Evolutionary conservation across 2,113 vertebrate species (phyloP).

Genomic region (Psittacus erithacus): DNA sequence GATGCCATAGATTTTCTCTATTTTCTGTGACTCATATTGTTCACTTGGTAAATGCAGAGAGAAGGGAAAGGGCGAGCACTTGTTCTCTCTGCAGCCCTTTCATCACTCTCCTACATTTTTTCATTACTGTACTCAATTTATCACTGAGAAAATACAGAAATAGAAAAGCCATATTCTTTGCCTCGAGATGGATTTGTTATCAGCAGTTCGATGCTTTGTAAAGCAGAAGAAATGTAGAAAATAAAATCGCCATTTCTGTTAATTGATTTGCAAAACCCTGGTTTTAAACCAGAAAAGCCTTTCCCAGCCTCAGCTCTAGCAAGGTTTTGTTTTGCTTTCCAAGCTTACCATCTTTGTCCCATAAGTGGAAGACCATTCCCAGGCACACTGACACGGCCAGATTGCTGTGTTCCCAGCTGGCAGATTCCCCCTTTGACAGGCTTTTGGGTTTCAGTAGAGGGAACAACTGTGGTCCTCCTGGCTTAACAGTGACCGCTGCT

Average conservation of each 20-base stretch:
- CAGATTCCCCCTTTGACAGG: not conserved
- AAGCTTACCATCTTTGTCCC: not conserved
- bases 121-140: constrained; percentile 51
- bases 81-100: constrained; percentile 51
- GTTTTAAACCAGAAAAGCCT: not conserved
- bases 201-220: not conserved
- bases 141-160: constrained; percentile 48
- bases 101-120: constrained; percentile 46
- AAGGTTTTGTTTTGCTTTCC: not conserved
- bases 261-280: constrained; percentile 23
- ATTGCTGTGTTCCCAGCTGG: not conserved
- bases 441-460: not conserved
- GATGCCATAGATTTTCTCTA: constrained; percentile 36
- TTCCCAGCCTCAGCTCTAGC: not conserved
- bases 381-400: accelerated
- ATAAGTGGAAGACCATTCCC: not conserved
- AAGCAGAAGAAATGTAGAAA: constrained; percentile 21
- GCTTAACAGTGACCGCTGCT: not conserved
- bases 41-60: constrained; percentile 29
- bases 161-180: not conserved
- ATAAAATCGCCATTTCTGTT: constrained; percentile 19
- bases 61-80: not conserved
- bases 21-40: constrained; percentile 34
- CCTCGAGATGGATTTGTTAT: constrained; percentile 18
- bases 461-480: not conserved